phyloP scores from a whole-genome alignment of 2,113 vertebrate species.

The Chaetodon trifascialis region DNA sequence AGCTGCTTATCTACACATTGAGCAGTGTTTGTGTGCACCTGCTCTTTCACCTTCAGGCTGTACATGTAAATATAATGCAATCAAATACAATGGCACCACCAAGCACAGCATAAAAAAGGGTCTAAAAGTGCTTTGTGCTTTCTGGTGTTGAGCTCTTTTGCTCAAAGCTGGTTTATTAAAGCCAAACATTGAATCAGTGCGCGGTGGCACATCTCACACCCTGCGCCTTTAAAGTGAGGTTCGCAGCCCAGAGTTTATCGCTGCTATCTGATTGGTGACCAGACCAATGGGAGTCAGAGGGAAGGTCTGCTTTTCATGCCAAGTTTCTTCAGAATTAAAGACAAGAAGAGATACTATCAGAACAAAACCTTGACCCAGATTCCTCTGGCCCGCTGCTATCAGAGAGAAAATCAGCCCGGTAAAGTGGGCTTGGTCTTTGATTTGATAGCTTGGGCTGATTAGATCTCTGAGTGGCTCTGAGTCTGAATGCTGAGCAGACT shows the following conservation, averaged over 20 bases:
- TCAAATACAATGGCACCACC: not conserved
- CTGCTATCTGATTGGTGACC: slow-evolving; percentile 30
- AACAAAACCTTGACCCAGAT: slow-evolving; percentile 64
- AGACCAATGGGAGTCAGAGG: slow-evolving; percentile 3
- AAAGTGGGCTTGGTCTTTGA: slow-evolving; percentile 44
- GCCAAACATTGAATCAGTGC: not conserved
- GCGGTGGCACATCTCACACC: slow-evolving; percentile 6
- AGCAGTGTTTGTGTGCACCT: not conserved
- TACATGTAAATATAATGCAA: not conserved
- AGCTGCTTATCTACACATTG: not conserved
- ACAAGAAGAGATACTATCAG: slow-evolving; percentile 65
- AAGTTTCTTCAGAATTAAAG: slow-evolving; percentile 45
- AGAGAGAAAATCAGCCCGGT: slow-evolving; percentile 39
- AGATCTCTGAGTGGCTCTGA: slow-evolving; percentile 42
- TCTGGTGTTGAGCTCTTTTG: not conserved
- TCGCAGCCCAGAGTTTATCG: slow-evolving; percentile 43
- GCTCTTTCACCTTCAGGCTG: not conserved
- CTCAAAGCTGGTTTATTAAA: not conserved
- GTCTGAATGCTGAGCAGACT: slow-evolving; percentile 51
- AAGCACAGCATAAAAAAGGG: too few relatives aligned
- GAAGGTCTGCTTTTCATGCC: slow-evolving; percentile 41
- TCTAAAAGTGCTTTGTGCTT: not conserved
- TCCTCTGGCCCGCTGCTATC: slow-evolving; percentile 42
- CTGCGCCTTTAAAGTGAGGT: slow-evolving; percentile 6
- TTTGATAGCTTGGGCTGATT: slow-evolving; percentile 66